Evolutionary conservation across 2,113 vertebrate species (phyloP).

Genomic region (Ammodytes marinus): DNA sequence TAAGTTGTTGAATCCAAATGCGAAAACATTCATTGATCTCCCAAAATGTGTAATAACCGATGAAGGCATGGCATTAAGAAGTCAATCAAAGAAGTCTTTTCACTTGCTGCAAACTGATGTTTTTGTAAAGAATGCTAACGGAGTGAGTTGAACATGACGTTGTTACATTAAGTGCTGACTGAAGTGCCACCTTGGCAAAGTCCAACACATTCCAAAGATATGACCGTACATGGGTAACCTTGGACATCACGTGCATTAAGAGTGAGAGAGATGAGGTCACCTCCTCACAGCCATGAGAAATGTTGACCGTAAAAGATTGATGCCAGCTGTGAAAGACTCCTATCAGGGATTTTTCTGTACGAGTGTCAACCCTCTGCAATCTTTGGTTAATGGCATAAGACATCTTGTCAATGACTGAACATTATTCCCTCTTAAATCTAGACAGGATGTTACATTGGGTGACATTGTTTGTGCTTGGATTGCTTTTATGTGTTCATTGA

Average conservation of each 20-base stretch:
- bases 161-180: conserved; percentile 67
- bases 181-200: conserved; percentile 48
- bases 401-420: conserved; percentile 45
- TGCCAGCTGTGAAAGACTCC: neutral
- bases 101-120: conserved; percentile 8
- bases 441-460: conserved; percentile 54
- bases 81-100: conserved; percentile 9
- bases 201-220: conserved; percentile 83
- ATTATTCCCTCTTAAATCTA: conserved; percentile 28
- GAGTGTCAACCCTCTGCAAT: conserved; percentile 2
- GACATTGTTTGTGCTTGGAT: conserved; percentile 25
- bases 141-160: conserved; percentile 34
- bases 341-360: neutral
- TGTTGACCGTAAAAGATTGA: conserved; percentile 7
- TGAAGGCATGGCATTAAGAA: neutral
- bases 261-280: conserved; percentile 42
- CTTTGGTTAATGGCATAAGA: conserved; percentile 1
- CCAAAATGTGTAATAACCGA: conserved; percentile 43
- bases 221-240: conserved; percentile 31
- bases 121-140: conserved; percentile 9
- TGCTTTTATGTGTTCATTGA: conserved; percentile 22
- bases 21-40: conserved; percentile 29
- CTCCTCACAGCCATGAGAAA: neutral
- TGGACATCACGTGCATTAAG: conserved; percentile 12
- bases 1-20: conserved; percentile 67